These are phyloP conservation scores for Leptoteleia sp. DNA, from an alignment of 1,140 invertebrate species.

Conservation along the genomic window DNA sequence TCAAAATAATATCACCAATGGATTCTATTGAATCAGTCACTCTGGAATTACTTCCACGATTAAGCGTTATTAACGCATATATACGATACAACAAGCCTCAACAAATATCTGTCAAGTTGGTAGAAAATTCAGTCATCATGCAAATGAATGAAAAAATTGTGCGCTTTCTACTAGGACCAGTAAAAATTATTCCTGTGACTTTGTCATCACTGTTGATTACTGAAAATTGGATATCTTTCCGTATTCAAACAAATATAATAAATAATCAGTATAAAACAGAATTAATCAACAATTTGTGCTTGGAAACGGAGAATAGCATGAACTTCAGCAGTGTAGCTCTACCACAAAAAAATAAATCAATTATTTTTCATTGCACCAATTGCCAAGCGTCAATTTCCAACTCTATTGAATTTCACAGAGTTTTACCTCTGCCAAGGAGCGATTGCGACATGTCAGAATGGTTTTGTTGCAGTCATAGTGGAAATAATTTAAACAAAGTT, in stretches of 20 bases:
- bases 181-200: slow-evolving; percentile 74
- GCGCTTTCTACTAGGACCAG: slow-evolving; percentile 25
- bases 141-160: slow-evolving; percentile 17
- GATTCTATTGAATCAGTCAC: slow-evolving; percentile 73
- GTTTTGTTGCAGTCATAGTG: slow-evolving; percentile 76
- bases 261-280: slow-evolving; percentile 71
- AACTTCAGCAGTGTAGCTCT: slow-evolving; percentile 27
- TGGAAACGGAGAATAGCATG: slow-evolving; percentile 16
- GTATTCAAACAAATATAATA: slow-evolving; percentile 72
- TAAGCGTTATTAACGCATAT: slow-evolving; percentile 74
- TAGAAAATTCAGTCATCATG: slow-evolving; percentile 70
- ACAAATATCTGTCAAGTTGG: slow-evolving; percentile 69
- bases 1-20: slow-evolving; percentile 8
- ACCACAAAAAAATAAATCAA: slow-evolving; percentile 30
- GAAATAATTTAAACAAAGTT: slow-evolving; percentile 13
- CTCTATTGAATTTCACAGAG: slow-evolving; percentile 67
- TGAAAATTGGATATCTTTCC: slow-evolving; percentile 76
- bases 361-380: slow-evolving; percentile 63
- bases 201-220: slow-evolving; percentile 71
- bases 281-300: slow-evolving; percentile 68
- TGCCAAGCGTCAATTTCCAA: slow-evolving; percentile 74
- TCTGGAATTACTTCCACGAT: slow-evolving; percentile 74
- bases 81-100: slow-evolving; percentile 66
- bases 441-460: slow-evolving; percentile 76
- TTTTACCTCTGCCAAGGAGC: slow-evolving; percentile 73